These are phyloP conservation scores for Ailurus styani DNA, from an alignment of 2,113 vertebrate species.

Conservation along the genomic window DNA sequence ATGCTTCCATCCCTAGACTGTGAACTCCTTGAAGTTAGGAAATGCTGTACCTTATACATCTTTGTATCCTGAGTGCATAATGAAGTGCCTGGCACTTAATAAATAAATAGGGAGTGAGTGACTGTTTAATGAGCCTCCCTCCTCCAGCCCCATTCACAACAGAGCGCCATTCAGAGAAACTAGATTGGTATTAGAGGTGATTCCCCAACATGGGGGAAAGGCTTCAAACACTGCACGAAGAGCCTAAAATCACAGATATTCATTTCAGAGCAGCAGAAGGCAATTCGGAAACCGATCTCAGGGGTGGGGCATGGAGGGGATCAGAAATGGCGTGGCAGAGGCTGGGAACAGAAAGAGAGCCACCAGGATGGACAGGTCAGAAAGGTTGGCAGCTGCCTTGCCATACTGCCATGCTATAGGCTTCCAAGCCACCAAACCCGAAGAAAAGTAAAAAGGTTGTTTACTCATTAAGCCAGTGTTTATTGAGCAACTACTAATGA, in stretches of 20 bases:
- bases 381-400: background rate
- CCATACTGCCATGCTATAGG: background rate
- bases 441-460: background rate
- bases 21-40: background rate
- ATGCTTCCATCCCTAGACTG: background rate
- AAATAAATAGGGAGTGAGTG: background rate
- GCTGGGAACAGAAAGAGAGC: background rate
- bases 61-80: background rate
- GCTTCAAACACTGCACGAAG: background rate
- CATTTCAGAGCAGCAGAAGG: background rate
- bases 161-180: background rate
- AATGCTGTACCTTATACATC: background rate
- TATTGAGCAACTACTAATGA: background rate
- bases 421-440: background rate
- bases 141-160: background rate
- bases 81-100: background rate
- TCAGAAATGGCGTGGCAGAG: background rate
- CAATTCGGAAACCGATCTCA: background rate
- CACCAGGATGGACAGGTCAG: background rate
- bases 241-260: background rate
- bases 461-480: background rate
- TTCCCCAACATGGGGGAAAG: background rate
- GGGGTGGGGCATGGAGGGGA: background rate
- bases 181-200: background rate
- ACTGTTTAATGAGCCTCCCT: background rate